These are phyloP conservation scores for Amphibalanus amphitrite DNA, from an alignment of 1,140 invertebrate genomes.

Conservation along the genomic window DNA sequence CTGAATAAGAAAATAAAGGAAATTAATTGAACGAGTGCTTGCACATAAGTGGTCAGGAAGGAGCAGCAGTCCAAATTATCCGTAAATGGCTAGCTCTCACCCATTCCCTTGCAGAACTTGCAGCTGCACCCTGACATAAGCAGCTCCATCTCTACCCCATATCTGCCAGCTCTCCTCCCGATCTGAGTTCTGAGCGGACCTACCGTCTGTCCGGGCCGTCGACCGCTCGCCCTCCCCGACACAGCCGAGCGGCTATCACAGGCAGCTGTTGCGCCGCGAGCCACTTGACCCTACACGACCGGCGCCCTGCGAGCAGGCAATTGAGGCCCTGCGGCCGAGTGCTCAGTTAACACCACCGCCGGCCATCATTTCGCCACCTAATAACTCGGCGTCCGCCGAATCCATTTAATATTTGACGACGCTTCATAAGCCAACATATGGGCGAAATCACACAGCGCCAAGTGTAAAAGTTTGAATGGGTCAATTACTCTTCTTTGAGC, in stretches of 20 bases:
- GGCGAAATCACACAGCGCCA: not conserved
- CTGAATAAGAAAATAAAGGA: no score
- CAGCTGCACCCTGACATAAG: no score
- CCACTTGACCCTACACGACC: not conserved
- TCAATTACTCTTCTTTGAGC: conserved; percentile 1
- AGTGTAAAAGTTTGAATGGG: not conserved
- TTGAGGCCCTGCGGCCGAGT: not conserved
- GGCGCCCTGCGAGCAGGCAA: not conserved
- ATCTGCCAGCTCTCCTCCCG: no score
- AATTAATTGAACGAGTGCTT: no score
- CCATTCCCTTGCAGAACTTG: no score
- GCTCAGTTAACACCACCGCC: not conserved
- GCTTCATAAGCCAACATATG: not conserved
- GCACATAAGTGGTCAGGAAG: no score
- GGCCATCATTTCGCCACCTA: not conserved
- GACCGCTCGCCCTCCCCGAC: no score
- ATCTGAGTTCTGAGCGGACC: no score
- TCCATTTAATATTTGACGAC: conserved; percentile 1
- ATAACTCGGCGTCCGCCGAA: not conserved
- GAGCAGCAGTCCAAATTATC: no score
- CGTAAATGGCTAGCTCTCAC: no score
- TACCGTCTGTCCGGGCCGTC: no score
- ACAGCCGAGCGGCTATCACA: not conserved
- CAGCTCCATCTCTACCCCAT: no score
- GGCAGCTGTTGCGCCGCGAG: not conserved